Conservation (phyloP, 2,888 invertebrate species). For the Blomia tropicalis region DNA sequence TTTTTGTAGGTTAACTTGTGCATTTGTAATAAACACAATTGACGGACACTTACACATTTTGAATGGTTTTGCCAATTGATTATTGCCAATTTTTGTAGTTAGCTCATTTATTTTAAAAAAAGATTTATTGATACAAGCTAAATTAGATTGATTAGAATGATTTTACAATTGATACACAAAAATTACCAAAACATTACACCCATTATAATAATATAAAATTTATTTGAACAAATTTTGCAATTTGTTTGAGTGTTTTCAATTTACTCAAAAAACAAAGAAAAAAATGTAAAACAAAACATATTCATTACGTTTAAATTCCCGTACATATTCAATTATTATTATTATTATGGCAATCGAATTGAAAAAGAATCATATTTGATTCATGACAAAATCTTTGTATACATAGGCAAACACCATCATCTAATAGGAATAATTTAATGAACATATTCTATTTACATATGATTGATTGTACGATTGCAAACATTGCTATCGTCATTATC, state of each 20-base stretch:
- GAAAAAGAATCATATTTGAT: no score
- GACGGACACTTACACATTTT: no score
- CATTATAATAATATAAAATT: not conserved
- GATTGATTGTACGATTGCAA: not conserved
- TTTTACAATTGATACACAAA: not conserved
- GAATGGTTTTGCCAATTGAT: no score
- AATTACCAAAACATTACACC: not conserved
- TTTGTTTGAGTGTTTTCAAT: not conserved
- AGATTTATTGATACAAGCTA: not conserved
- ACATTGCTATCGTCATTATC: not conserved
- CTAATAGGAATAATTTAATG: not conserved
- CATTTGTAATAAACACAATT: no score
- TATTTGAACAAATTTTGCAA: not conserved
- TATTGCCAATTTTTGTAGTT: not conserved
- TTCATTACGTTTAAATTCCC: no score
- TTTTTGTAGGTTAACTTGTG: no score
- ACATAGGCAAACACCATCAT: not conserved
- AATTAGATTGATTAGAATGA: slow-evolving; percentile 7
- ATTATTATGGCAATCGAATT: not conserved
- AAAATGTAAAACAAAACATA: no score
- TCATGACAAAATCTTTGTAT: no score
- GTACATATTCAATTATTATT: no score
- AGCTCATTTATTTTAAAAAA: no score
- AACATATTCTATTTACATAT: slow-evolving; percentile 3
- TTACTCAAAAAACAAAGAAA: no score